A percentile compares a stretch with the other conserved stretches of the same genome.
phyloP scores from a whole-genome alignment of 2,888 invertebrate species.

The Himalopsyche anomala region DNA sequence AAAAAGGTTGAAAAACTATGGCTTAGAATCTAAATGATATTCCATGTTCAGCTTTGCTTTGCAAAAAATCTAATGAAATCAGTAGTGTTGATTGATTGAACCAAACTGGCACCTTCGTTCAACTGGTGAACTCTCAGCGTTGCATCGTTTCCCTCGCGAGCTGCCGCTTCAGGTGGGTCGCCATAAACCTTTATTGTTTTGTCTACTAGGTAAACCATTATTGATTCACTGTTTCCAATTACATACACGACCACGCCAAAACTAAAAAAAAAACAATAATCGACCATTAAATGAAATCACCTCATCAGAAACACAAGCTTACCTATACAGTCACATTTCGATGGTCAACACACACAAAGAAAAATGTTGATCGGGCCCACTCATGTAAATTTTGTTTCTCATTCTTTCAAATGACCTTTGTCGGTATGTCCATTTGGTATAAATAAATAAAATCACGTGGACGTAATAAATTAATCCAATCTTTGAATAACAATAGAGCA shows the following conservation, averaged over 20 bases:
- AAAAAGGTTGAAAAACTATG: no score
- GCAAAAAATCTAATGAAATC: no score
- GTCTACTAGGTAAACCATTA: not conserved
- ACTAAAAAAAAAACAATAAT: not conserved
- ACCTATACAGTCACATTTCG: not conserved
- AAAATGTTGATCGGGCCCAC: slow-evolving; percentile 24
- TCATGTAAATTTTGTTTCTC: slow-evolving; percentile 21
- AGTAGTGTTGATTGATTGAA: no score
- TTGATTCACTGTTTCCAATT: slow-evolving; percentile 9
- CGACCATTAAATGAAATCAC: not conserved
- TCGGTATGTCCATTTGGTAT: slow-evolving; percentile 21
- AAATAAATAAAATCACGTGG: slow-evolving; percentile 30
- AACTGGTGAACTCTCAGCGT: no score
- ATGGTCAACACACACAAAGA: slow-evolving; percentile 16
- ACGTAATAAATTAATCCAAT: slow-evolving; percentile 31
- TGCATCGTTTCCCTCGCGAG: no score
- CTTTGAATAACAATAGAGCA: slow-evolving; percentile 10
- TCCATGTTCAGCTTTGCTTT: no score
- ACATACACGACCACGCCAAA: not conserved
- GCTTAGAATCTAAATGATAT: no score
- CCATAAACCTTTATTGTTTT: no score
- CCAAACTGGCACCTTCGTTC: no score
- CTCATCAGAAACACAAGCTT: not conserved
- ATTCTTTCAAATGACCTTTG: slow-evolving; percentile 28
- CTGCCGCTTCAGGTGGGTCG: no score